Conservation (phyloP, 1,140 invertebrate genomes). For the Drosophila repleta region DNA sequence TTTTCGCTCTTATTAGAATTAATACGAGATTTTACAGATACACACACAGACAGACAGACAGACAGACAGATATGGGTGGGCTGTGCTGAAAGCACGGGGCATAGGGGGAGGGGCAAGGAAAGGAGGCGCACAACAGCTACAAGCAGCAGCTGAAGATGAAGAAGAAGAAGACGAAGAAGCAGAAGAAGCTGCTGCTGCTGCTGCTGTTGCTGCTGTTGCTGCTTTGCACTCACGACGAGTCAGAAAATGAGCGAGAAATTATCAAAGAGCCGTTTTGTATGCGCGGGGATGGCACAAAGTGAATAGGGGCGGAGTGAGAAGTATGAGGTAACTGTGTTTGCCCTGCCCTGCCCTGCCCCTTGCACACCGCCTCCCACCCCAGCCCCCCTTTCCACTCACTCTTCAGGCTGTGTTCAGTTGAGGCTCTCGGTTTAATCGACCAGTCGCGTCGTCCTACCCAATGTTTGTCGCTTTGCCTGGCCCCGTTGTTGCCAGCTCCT, state of each 20-base stretch:
- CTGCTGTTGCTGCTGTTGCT: slow-evolving; percentile 1
- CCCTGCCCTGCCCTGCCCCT: no score
- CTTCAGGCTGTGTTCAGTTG: neutral
- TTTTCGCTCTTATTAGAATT: slow-evolving; percentile 73
- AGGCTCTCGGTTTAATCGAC: slow-evolving; percentile 38
- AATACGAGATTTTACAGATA: slow-evolving; percentile 57
- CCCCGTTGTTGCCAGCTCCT: neutral
- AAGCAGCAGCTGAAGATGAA: neutral
- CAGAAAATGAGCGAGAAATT: slow-evolving; percentile 72
- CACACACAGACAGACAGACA: slow-evolving; percentile 30
- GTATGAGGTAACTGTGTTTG: slow-evolving; percentile 5
- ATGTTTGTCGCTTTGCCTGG: slow-evolving; percentile 34
- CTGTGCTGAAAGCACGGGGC: slow-evolving; percentile 7
- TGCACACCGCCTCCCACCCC: no score
- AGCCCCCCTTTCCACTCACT: no score
- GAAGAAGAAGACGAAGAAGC: slow-evolving; percentile 15
- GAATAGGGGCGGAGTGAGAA: neutral
- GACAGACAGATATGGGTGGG: slow-evolving; percentile 23
- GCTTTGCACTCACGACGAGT: slow-evolving; percentile 53
- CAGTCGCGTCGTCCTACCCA: slow-evolving; percentile 26
- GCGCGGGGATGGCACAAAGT: neutral
- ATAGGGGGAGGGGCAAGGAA: slow-evolving; percentile 1
- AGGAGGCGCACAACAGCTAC: neutral
- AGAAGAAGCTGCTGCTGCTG: slow-evolving; percentile 4
- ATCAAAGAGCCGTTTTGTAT: slow-evolving; percentile 45